These are phyloP conservation scores for Pristionchus pacificus DNA, from an alignment of 1,140 invertebrate genomes.

Conservation along the genomic window DNA sequence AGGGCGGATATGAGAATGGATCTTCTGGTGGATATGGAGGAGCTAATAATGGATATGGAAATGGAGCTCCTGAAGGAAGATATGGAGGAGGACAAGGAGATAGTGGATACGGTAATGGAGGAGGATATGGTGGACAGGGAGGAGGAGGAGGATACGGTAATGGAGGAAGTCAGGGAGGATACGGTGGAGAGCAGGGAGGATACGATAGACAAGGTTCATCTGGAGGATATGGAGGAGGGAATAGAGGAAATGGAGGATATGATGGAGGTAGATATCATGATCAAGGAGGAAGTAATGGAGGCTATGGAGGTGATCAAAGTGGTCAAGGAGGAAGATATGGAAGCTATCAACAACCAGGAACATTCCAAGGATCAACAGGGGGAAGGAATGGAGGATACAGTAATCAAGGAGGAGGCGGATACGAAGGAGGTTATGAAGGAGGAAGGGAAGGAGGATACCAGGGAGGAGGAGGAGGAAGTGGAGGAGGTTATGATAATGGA, in stretches of 20 bases:
- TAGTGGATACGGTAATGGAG: too few relatives aligned
- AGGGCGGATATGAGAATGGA: too few relatives aligned
- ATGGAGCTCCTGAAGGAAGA: not conserved
- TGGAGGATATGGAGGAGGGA: too few relatives aligned
- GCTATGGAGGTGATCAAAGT: not conserved
- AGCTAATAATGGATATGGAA: not conserved
- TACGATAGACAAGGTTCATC: not conserved
- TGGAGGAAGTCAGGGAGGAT: too few relatives aligned
- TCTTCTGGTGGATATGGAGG: not conserved
- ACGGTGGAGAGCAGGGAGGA: not conserved
- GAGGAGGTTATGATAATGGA: not conserved
- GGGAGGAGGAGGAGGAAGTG: not conserved
- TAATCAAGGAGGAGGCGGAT: too few relatives aligned
- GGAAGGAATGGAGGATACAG: not conserved
- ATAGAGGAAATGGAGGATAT: not conserved
- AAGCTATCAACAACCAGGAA: not conserved
- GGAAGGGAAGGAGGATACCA: not conserved
- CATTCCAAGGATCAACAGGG: not conserved
- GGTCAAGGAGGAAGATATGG: not conserved
- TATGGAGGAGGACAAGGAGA: too few relatives aligned
- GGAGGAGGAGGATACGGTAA: constrained; percentile 1
- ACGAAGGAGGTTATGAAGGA: not conserved
- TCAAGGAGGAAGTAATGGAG: not conserved
- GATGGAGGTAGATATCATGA: not conserved
- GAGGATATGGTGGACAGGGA: not conserved